Evolutionary conservation across 2,797 vertebrate genomes (phyloP).

Genomic region (Botia almorhae): DNA sequence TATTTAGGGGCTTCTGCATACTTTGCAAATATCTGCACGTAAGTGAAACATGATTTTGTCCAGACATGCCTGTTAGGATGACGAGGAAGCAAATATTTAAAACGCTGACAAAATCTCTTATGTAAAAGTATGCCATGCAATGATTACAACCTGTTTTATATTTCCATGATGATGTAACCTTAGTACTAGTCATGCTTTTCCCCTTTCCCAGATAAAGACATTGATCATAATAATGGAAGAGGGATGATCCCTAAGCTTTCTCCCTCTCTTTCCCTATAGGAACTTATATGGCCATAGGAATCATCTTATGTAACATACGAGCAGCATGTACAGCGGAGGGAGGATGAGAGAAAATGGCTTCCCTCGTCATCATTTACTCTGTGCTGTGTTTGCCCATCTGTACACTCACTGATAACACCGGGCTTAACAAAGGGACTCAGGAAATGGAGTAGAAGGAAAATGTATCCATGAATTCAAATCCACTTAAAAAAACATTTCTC

Average conservation of each 20-base stretch:
- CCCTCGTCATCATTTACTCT: conserved; percentile 50
- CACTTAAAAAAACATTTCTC: not conserved
- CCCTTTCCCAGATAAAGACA: conserved; percentile 16
- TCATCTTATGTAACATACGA: conserved; percentile 69
- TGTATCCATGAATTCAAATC: conserved; percentile 21
- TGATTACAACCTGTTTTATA: conserved; percentile 25
- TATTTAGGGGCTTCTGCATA: conserved; percentile 44
- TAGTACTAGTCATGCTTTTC: conserved; percentile 6
- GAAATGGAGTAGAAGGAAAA: conserved; percentile 49
- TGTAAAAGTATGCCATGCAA: conserved; percentile 5
- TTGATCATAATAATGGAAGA: conserved; percentile 15
- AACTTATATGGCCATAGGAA: conserved; percentile 60
- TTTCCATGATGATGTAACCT: conserved; percentile 30
- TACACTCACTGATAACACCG: conserved; percentile 52
- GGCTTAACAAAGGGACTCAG: conserved; percentile 39
- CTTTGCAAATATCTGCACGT: conserved; percentile 31
- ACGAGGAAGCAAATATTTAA: not conserved
- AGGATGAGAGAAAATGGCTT: conserved; percentile 63
- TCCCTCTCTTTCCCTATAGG: conserved; percentile 47
- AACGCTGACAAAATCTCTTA: not conserved
- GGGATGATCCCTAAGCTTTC: conserved; percentile 15
- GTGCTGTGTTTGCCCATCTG: conserved; percentile 48
- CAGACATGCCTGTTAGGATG: conserved; percentile 42
- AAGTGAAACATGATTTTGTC: conserved; percentile 42
- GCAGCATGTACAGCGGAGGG: conserved; percentile 65